These are phyloP conservation scores for Nemoura dubitans DNA, from an alignment of 2,888 invertebrate genomes.

Conservation along the genomic window DNA sequence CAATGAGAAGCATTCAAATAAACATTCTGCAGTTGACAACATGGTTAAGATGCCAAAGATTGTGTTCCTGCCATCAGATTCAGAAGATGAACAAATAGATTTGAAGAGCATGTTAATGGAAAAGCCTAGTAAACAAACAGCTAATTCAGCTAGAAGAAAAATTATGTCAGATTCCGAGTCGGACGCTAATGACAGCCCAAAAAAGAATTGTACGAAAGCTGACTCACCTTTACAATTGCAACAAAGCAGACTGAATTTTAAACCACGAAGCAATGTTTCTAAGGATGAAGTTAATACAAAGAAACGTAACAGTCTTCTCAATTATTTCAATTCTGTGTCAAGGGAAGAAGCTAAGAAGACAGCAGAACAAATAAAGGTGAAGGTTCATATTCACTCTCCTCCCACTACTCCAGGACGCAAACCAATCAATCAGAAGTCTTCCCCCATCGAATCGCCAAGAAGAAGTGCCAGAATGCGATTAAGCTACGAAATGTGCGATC, in stretches of 20 bases:
- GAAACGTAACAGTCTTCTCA: constrained; percentile 69
- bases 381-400: constrained; percentile 47
- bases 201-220: background rate
- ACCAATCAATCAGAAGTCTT: background rate
- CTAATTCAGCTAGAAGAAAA: background rate
- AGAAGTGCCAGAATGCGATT: background rate
- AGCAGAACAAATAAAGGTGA: constrained; percentile 45
- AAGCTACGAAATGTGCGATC: constrained; percentile 19
- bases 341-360: constrained; percentile 56
- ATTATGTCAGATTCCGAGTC: constrained; percentile 43
- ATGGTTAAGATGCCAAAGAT: background rate
- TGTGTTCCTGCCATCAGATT: background rate
- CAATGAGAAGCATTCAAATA: background rate
- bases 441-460: background rate
- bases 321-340: constrained; percentile 67
- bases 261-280: background rate
- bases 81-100: background rate
- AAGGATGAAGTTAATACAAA: constrained; percentile 2
- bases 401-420: constrained; percentile 42
- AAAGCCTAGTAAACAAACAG: background rate
- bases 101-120: background rate
- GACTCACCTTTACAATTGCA: background rate
- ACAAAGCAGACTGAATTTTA: constrained; percentile 23
- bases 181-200: constrained; percentile 26
- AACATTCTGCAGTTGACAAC: background rate